phyloP scores from a whole-genome alignment of 1,140 invertebrate genomes.

The Drosophila ercepeae region DNA sequence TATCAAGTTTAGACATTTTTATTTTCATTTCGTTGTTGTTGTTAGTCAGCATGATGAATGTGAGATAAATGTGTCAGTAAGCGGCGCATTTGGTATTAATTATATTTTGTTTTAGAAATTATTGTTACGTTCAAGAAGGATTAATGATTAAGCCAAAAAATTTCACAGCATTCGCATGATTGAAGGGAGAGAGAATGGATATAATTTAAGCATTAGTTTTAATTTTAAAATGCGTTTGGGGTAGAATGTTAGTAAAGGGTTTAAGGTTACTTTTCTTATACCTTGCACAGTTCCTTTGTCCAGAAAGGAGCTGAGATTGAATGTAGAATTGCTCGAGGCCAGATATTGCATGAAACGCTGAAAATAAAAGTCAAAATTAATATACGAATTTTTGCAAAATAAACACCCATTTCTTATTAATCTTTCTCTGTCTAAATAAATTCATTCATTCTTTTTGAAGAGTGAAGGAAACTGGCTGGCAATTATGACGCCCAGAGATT shows the following conservation, averaged over 20 bases:
- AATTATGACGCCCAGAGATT: conserved; percentile 23
- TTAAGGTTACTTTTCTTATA: conserved; percentile 82
- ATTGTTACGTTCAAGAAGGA: conserved; percentile 51
- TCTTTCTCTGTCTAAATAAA: neutral
- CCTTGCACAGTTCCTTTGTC: conserved; percentile 98
- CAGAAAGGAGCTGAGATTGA: conserved; percentile 98
- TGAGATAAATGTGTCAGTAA: conserved; percentile 45
- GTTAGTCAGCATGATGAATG: conserved; percentile 42
- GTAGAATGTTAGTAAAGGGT: neutral
- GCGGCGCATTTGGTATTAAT: conserved; percentile 45
- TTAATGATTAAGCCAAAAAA: conserved; percentile 64
- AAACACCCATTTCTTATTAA: neutral
- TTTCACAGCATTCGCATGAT: conserved; percentile 59
- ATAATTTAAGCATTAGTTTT: conserved; percentile 56
- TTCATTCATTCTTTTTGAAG: conserved; percentile 4
- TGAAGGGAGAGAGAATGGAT: conserved; percentile 36
- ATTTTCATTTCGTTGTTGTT: conserved; percentile 30
- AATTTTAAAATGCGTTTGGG: conserved; percentile 10
- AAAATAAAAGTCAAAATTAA: conserved; percentile 84
- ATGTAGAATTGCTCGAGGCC: conserved; percentile 99
- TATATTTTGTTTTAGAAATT: conserved; percentile 39
- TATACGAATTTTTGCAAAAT: neutral
- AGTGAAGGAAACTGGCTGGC: conserved; percentile 12
- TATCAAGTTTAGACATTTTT: conserved; percentile 44
- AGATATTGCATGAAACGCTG: conserved; percentile 99